Evolutionary conservation across 1,140 invertebrate species (phyloP).

Genomic region (Phymorhynchus buccinoides): DNA sequence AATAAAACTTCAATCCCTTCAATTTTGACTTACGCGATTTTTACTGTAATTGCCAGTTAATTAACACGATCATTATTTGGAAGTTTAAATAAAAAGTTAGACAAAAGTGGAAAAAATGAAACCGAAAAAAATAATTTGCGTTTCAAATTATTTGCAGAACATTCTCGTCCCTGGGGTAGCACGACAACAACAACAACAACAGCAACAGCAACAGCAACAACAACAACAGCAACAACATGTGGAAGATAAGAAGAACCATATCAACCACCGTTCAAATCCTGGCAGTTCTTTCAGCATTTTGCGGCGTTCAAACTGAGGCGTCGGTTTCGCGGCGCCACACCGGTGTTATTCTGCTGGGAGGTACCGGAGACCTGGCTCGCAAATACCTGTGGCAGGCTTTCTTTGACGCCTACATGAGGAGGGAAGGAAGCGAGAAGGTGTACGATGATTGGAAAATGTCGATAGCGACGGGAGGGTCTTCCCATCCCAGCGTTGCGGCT

Average conservation of each 20-base stretch:
- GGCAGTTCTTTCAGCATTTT: not conserved
- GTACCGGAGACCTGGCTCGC: conserved; percentile 65
- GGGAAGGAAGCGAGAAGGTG: not conserved
- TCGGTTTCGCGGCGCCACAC: conserved; percentile 43
- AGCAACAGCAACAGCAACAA: too few species aligned
- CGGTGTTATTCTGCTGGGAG: conserved; percentile 61
- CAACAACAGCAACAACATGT: too few species aligned
- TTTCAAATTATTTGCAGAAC: too few species aligned
- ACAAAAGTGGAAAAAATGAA: too few species aligned
- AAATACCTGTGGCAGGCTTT: conserved; percentile 69
- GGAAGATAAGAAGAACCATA: not conserved
- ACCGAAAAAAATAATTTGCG: too few species aligned
- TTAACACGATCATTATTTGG: too few species aligned
- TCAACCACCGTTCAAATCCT: not conserved
- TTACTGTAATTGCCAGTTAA: too few species aligned
- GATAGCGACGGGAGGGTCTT: conserved; percentile 57
- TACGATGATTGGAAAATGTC: conserved; percentile 51
- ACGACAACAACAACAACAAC: too few species aligned
- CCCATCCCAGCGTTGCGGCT: conserved; percentile 46
- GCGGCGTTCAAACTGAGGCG: not conserved
- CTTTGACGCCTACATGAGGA: conserved; percentile 56
- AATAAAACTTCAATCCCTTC: too few species aligned
- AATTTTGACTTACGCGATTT: too few species aligned
- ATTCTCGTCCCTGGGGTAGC: too few species aligned
- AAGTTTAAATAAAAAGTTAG: too few species aligned